Base-by-base conservation (phyloP, 2,113 vertebrate species). In the Apteryx owenii region DNA sequence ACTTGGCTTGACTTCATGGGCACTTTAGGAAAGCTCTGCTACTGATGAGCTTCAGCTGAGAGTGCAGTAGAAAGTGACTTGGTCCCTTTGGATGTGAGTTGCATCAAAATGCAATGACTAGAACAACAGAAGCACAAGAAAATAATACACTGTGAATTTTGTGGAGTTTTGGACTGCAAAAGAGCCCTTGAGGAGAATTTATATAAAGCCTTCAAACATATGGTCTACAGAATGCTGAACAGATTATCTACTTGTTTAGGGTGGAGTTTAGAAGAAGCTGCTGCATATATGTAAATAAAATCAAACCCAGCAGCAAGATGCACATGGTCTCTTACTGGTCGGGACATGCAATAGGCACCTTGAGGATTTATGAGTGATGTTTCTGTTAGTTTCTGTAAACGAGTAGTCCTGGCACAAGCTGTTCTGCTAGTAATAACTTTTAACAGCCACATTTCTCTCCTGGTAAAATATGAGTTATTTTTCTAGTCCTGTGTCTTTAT, bases 331-430 rank as follows among this genome's bases (percentile, higher is more conserved):
- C 6, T 83, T 76, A 29, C 16, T 51, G 26, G 23, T 65, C 25
- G 46, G 46, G 13, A n/a, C 18, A 42, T 8, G 10, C 10, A 51
- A 66, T 20, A 76, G 19, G 29, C 12, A 42, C 26, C 53, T 31
- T 68, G 18, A 58, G 23, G 10, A 51, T 71, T 28, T 48, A 8
- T 44, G n/a, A 81, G 6, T 0, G 2, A 21, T 0, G 0, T 75
- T 64, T 90, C 83, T 51, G 5, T 48, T 68, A 78, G 0, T 70
- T 69, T 90, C 83, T 51, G 5, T 48, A 73, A 73, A 28, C 10
- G 5, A 88, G 3, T 42, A 62, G 33, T 40, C 7, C 13, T 72
- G 19, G 2, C 12, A 66, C 22, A 77, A 86, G 6, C 25, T 46
- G 17, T 77, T 72, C 42, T 53, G 7, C 18, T 56, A 14, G 38